phyloP scores from a whole-genome alignment of 2,797 vertebrate species.

The Poecilia gillii region DNA sequence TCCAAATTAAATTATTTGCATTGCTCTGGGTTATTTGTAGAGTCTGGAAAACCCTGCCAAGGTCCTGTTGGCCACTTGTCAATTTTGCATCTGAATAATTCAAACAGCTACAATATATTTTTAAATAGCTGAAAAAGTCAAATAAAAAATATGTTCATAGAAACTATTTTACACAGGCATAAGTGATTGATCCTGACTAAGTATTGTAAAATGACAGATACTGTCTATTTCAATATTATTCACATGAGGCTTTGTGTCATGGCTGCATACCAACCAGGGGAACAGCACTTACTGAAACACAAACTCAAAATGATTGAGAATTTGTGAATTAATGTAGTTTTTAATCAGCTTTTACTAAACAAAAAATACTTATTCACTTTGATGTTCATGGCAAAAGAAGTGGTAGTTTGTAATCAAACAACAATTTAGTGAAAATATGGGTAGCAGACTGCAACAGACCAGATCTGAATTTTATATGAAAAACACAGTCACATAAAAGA shows the following conservation, averaged over 20 bases:
- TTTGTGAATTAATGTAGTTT: neutral
- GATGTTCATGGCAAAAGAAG: neutral
- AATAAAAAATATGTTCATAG: neutral
- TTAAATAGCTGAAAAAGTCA: neutral
- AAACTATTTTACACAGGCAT: neutral
- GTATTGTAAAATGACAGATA: neutral
- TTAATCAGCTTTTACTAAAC: neutral
- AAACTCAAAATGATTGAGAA: neutral
- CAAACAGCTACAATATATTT: neutral
- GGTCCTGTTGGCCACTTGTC: neutral
- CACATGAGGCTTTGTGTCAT: neutral
- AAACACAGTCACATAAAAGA: conserved; percentile 19
- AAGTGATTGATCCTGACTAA: neutral
- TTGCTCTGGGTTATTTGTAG: conserved; percentile 2
- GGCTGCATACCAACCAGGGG: neutral
- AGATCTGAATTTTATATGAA: conserved; percentile 23
- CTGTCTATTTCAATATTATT: neutral
- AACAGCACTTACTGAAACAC: neutral
- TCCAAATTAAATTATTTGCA: neutral
- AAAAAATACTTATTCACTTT: neutral
- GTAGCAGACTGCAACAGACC: neutral
- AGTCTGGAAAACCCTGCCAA: neutral
- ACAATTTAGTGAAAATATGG: neutral
- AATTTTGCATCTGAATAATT: neutral
- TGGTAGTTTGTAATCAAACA: neutral